Base-by-base conservation (phyloP, 2,888 invertebrate species). In the Abrostola triplasia region DNA sequence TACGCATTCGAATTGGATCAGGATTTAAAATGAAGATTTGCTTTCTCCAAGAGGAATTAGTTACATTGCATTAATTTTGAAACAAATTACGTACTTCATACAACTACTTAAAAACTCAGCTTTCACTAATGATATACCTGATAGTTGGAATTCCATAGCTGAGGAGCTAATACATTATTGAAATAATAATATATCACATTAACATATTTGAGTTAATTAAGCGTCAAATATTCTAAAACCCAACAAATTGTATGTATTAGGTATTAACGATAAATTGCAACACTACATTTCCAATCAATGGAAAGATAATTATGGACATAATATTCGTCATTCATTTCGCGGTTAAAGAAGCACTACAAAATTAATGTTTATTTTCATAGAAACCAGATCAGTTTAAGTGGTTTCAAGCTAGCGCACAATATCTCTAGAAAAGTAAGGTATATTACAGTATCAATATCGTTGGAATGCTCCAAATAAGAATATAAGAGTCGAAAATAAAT, bases 321-420 rank as follows among this genome's bases (percentile, higher is more conserved):
- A 41, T 36, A 62, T 47, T 59, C 24, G 38, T 63, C 44, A 56
- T 56, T 61, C 24, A 54, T 55, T 64, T 57, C 57, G 59, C 11
- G 50, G 48, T 49, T 36, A 66, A 56, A 67, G 70, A 77, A 70
- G 67, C 76, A 11, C 57, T 59, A 70, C 50, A 79, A 76, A 59
- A 52, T 55, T 36, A 56, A 55, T 64, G 56, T 63, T 54, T 36
- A 64, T 67, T 72, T 72, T 59, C 53, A 61, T 59, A 41, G 56
- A 60, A 67, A 63, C 44, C 36, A n/a, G 65, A 67, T n/a, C n/a
- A 57, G 37, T 55, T 51, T 57, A 36, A n/a, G 24, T 24, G 49
- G 35, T 56, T 58, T 51, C 49, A 35, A 12, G 54, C 9, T 61
- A 53, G 36, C 35, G 44, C 35, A 73, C 59, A 59, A 66, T 50